Percentiles rank a stretch among this genome's conserved stretches.
These are phyloP conservation scores for Hippasteria phrygiana DNA, from an alignment of 53 echinoderm and acorn worm genomes.

Conservation along the genomic window DNA sequence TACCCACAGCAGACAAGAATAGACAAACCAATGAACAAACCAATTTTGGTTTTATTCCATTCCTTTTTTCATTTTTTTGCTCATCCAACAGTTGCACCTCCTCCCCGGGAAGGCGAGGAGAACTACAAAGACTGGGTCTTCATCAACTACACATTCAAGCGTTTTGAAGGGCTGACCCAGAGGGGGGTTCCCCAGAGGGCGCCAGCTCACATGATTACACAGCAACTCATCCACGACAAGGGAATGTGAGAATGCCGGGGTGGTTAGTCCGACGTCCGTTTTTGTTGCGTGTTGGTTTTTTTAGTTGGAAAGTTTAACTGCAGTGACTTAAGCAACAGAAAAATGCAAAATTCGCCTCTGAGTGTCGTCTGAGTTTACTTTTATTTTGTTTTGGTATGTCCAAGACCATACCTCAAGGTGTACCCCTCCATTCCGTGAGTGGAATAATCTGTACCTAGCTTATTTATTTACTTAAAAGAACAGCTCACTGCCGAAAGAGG, in stretches of 20 bases:
- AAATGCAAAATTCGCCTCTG: not conserved
- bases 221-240: constrained; percentile 46
- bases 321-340: constrained; percentile 45
- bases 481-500: constrained; percentile 54
- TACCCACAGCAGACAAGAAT: too few species aligned
- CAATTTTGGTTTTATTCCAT: too few species aligned
- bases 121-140: constrained; percentile 99
- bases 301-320: too few species aligned
- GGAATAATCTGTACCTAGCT: constrained; percentile 40
- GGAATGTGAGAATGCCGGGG: constrained; percentile 3
- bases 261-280: not conserved
- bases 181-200: constrained; percentile 80
- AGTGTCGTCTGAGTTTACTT: not conserved
- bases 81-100: constrained; percentile 80
- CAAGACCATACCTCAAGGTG: not conserved
- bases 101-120: constrained; percentile 87
- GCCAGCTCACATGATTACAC: constrained; percentile 56
- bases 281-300: not conserved
- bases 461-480: constrained; percentile 47
- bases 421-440: constrained; percentile 25
- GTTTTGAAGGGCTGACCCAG: constrained; percentile 98
- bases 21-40: too few species aligned
- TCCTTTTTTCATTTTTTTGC: not conserved
- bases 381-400: not conserved
- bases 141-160: constrained; percentile 99